Evolutionary conservation across 2,888 invertebrate species (phyloP), one percentile per base, ranked within the genome.

Genomic region (Tipula helvola): DNA sequence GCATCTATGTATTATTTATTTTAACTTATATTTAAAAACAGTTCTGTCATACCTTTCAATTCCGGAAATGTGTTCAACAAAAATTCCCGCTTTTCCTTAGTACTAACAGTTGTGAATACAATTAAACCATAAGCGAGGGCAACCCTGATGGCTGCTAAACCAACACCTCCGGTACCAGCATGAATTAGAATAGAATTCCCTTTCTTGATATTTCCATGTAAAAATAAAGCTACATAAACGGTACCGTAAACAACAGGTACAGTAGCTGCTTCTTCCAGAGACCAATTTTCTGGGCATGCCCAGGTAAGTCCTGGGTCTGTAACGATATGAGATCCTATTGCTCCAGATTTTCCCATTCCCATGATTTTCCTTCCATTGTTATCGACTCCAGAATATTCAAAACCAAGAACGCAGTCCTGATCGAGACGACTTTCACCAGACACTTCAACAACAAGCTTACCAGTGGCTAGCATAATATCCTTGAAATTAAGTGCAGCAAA

Each of bases 381-480:
- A 36, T 86, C 92, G 85, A 93, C 91, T 39, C 96, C 96, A 5
- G 94, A 93, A 88, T 93, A 93, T 88, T 96, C 96, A 88, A 95
- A 94, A 0, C 96, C 96, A 88, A 94, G 92, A 0, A 95, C 93
- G 88, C 93, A 94, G 88, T 94, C 94, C 88, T 96, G 94, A 10
- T 93, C 92, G 36, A 93, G 89, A 16, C 95, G 92, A 0, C 93
- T 93, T 41, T 93, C 93, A 0, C 96, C 96, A 0, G 97, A 94
- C 0, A 96, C 94, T 90, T 98, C 98, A 0, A 95, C 94, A 8
- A 96, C 95, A 5, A 99, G 93, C 89, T 97, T 97, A 1, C 98
- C 98, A 0, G 97, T 97, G 0, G 98, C 97, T 0, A 97, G 93
- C 99, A 99, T 98, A 0, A 99, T 93, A 90, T 99, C 99, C 89